A percentile compares a stretch with the other conserved stretches of the same genome.
These are phyloP conservation scores for Ceraclea dissimilis DNA, from an alignment of 2,888 invertebrate species.

Conservation along the genomic window DNA sequence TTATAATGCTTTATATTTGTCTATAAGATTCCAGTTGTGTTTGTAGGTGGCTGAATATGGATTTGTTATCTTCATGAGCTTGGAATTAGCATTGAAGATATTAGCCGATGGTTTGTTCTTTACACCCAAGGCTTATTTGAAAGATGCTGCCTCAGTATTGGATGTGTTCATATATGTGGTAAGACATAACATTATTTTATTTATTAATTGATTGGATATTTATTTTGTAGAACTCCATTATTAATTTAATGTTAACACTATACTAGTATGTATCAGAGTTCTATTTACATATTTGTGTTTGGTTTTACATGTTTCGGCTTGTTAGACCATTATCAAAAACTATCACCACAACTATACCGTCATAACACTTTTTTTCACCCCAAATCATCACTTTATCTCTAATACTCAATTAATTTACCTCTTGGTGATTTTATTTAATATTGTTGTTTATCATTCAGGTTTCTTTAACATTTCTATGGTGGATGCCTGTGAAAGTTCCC, in stretches of 20 bases:
- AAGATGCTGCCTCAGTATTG: conserved; percentile 93
- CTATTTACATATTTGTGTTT: no score
- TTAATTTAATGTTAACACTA: no score
- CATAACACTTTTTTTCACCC: no score
- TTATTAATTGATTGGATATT: no score
- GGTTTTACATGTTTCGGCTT: no score
- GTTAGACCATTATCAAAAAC: not conserved
- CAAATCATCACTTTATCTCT: no score
- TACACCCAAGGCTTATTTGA: conserved; percentile 96
- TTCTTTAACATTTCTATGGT: conserved; percentile 88
- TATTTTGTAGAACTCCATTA: no score
- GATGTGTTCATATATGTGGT: conserved; percentile 98
- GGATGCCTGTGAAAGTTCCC: conserved; percentile 92
- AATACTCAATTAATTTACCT: no score
- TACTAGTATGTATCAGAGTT: no score
- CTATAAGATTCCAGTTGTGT: conserved; percentile 9
- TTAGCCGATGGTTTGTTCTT: conserved; percentile 97
- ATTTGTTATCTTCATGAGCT: conserved; percentile 97
- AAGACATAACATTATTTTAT: conserved; percentile 33
- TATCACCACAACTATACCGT: not conserved
- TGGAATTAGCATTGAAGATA: conserved; percentile 92
- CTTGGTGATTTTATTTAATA: no score
- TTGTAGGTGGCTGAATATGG: conserved; percentile 86
- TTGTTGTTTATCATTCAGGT: conserved; percentile 52
- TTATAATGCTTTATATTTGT: no score